Evolutionary conservation across 64 coral and sea anemone genomes (phyloP).

Genomic region (Dendrophyllia cribrosa): DNA sequence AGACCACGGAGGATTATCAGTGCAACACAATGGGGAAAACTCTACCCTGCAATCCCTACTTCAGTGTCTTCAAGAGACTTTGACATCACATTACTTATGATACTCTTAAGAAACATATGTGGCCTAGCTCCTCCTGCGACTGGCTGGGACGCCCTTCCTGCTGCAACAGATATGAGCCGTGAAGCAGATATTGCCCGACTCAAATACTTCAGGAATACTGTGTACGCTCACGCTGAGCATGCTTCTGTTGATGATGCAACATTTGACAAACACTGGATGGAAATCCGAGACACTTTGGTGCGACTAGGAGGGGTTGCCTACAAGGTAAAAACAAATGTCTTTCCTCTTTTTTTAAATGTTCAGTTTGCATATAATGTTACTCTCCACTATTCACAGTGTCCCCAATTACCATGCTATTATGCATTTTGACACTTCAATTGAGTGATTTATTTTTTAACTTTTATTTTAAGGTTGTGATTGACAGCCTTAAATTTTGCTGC

Average conservation of each 20-base stretch:
- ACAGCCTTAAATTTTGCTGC: background rate
- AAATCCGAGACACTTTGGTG: background rate
- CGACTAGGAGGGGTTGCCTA: background rate
- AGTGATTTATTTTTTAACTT: too few relatives aligned
- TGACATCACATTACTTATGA: background rate
- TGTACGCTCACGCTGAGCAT: background rate
- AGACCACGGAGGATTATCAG: background rate
- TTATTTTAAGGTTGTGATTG: background rate
- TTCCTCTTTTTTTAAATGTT: too few relatives aligned
- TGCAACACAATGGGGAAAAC: background rate
- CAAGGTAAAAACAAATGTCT: too few relatives aligned
- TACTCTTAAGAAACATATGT: conserved; percentile 13
- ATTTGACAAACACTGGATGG: background rate
- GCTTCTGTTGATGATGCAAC: background rate
- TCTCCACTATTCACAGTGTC: too few relatives aligned
- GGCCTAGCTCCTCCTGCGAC: background rate
- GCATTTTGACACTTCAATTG: too few relatives aligned
- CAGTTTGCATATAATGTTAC: too few relatives aligned
- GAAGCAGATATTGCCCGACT: conserved; percentile 15
- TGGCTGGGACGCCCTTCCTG: background rate
- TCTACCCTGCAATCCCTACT: background rate
- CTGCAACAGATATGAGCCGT: background rate
- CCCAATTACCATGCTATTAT: too few relatives aligned
- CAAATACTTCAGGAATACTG: background rate
- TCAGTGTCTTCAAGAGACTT: background rate